Percentiles rank a stretch among this genome's conserved stretches.
Evolutionary conservation across 1,140 invertebrate genomes (phyloP).

Genomic region (Drosophila miranda): DNA sequence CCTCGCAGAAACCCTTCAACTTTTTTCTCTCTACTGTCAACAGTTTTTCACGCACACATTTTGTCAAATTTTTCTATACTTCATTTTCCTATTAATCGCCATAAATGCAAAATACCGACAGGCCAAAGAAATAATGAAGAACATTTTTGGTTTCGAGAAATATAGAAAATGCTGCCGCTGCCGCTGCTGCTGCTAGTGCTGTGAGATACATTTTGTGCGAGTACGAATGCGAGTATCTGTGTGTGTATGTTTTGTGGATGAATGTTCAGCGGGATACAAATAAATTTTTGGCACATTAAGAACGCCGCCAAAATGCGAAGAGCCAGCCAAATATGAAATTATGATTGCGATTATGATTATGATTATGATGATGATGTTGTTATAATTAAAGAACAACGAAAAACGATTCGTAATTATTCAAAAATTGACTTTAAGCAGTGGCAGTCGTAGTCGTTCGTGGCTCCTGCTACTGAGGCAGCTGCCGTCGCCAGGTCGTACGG

Average conservation of each 20-base stretch:
- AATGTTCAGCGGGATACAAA: constrained; percentile 63
- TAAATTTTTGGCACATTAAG: constrained; percentile 76
- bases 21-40: constrained; percentile 10
- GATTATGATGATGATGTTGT: constrained; percentile 77
- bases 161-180: constrained; percentile 29
- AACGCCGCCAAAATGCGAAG: constrained; percentile 59
- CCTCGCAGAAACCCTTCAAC: not conserved
- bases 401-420: constrained; percentile 80
- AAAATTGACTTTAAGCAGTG: constrained; percentile 75
- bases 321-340: constrained; percentile 66
- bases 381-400: constrained; percentile 79
- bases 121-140: too few species aligned
- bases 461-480: constrained; percentile 7
- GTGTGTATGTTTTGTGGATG: constrained; percentile 15
- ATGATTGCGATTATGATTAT: constrained; percentile 73
- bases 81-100: constrained; percentile 38
- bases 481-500: constrained; percentile 22
- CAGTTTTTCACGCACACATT: constrained; percentile 17
- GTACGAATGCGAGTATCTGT: constrained; percentile 11
- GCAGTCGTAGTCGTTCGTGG: too few species aligned
- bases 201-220: constrained; percentile 32
- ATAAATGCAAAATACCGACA: constrained; percentile 23
- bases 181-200: constrained; percentile 22
- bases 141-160: constrained; percentile 16
- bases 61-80: constrained; percentile 14